These are phyloP conservation scores for Ichneumoninae sp. DNA, from an alignment of 2,888 invertebrate genomes.

Conservation along the genomic window DNA sequence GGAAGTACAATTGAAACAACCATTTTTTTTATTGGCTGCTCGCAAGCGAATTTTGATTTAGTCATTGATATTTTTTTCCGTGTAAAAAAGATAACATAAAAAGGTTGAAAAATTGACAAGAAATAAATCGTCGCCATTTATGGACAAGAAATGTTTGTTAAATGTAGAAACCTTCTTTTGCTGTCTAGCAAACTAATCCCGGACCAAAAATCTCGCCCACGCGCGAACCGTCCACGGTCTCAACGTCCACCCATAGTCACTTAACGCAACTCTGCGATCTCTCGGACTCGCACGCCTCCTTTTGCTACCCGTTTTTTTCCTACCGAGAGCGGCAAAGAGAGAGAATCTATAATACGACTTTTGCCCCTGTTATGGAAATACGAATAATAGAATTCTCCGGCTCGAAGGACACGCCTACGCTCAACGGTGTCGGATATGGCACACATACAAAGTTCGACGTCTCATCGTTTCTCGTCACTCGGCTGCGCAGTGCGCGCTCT, in stretches of 20 bases:
- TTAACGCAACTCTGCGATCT: constrained; percentile 54
- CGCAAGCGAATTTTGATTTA: no score
- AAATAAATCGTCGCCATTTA: constrained; percentile 5
- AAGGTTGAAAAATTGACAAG: no score
- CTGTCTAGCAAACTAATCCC: constrained; percentile 65
- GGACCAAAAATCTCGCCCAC: constrained; percentile 74
- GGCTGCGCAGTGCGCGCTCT: no score
- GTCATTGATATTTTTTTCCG: no score
- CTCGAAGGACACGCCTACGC: not conserved
- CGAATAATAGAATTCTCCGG: constrained; percentile 35
- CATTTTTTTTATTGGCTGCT: no score
- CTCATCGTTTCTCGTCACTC: no score
- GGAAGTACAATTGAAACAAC: no score
- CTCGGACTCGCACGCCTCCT: constrained; percentile 39
- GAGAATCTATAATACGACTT: constrained; percentile 32
- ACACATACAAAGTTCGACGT: no score
- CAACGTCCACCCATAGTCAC: constrained; percentile 59
- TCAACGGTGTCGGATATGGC: not conserved
- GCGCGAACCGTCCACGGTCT: constrained; percentile 51
- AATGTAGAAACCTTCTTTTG: no score
- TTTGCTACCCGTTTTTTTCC: constrained; percentile 46
- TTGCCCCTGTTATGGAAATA: constrained; percentile 39
- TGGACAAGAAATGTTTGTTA: no score
- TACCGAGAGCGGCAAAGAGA: not conserved
- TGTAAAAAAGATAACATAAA: no score